phyloP scores from a whole-genome alignment of 2,797 vertebrate genomes.

The Taeniopygia guttata region DNA sequence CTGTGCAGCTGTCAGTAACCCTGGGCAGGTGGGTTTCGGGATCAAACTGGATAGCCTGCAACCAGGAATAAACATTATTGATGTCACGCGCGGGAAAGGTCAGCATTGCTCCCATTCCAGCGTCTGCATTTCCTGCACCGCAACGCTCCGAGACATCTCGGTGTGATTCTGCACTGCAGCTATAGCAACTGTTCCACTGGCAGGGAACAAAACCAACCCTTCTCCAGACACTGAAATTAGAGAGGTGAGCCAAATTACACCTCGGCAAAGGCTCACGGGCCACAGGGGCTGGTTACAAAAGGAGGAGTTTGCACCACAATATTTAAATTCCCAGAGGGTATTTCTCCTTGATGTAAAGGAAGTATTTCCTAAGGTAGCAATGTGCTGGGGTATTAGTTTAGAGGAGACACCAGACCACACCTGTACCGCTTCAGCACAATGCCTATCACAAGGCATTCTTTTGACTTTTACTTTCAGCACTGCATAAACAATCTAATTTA shows the following conservation, averaged over 20 bases:
- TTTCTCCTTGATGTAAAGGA: background rate
- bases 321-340: background rate
- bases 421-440: background rate
- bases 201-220: background rate
- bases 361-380: background rate
- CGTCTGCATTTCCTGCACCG: background rate
- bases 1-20: slow-evolving; percentile 88
- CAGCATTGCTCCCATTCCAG: slow-evolving; percentile 14
- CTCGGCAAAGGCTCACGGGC: background rate
- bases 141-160: background rate
- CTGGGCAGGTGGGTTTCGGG: slow-evolving; percentile 87
- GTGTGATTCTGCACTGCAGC: slow-evolving; percentile 9
- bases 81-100: slow-evolving; percentile 41
- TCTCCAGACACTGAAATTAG: background rate
- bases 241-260: background rate
- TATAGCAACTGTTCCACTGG: slow-evolving; percentile 54
- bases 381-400: background rate
- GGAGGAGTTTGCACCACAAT: background rate
- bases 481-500: background rate
- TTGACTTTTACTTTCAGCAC: background rate
- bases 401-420: background rate
- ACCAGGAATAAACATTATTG: slow-evolving; percentile 60
- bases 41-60: slow-evolving; percentile 90
- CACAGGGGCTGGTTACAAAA: background rate
- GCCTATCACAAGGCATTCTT: background rate